These are phyloP conservation scores for Nothura maculosa DNA, from an alignment of 2,797 vertebrate genomes.

Conservation along the genomic window DNA sequence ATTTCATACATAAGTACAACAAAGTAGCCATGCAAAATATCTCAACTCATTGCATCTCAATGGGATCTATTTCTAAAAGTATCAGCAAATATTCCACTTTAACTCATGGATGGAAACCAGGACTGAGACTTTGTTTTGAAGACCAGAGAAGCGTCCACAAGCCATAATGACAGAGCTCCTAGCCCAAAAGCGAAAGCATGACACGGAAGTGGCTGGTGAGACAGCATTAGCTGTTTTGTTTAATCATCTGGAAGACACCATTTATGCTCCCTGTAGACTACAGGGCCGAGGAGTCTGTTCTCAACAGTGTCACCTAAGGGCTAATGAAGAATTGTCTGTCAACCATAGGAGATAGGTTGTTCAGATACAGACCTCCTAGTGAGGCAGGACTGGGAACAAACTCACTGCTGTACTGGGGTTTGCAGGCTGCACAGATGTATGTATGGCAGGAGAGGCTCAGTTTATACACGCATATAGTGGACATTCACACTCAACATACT, in stretches of 20 bases:
- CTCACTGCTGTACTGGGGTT: not conserved
- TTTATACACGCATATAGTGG: not conserved
- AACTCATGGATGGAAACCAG: not conserved
- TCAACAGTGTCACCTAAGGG: fast-evolving
- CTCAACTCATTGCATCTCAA: not conserved
- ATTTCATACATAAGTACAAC: not conserved
- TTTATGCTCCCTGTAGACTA: not conserved
- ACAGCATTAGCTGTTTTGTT: not conserved
- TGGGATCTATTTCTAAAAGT: not conserved
- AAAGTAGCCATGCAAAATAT: not conserved
- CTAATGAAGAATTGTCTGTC: not conserved
- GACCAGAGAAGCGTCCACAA: not conserved
- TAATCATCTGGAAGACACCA: not conserved
- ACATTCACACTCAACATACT: not conserved
- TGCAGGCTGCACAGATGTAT: not conserved
- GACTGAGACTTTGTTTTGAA: not conserved
- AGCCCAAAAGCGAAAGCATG: not conserved
- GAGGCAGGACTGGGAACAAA: not conserved
- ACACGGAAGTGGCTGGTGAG: not conserved
- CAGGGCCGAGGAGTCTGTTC: not conserved
- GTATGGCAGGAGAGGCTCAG: not conserved
- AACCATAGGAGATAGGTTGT: not conserved
- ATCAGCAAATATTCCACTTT: not conserved
- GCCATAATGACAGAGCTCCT: not conserved
- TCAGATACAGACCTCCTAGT: not conserved